Base-by-base conservation (phyloP, 1,140 invertebrate genomes). In the Drosophila punjabiensis region DNA sequence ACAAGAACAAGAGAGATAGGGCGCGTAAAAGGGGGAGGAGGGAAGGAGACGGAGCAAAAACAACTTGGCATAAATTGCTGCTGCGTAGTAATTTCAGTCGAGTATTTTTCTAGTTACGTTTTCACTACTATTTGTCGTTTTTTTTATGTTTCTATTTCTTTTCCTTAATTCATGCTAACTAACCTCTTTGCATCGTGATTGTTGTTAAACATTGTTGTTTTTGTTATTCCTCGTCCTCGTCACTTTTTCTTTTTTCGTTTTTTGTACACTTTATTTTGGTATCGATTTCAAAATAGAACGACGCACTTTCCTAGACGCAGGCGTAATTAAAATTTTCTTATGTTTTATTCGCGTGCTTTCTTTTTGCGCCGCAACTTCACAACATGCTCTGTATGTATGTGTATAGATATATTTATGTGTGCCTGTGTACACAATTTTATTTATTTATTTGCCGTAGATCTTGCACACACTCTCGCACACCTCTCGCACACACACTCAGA, bases 271-370 rank as follows among this genome's bases (percentile, higher is more conserved):
- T 84, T 88, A 88, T 89, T 90, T 90, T 86, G 76, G 79, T 90
- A 90, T 90, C 82, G 86, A 91, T 90, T 90, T 91, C 79, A 91
- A 91, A 86, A 89, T 82, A 84, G 56, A 89, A 90, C 87, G 79
- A 90, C 86, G 87, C 86, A 91, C 87, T 90, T 90, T 88, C 71
- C 67, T 68, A 81, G 71, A 74, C 82, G 71, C 73, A 79, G 71
- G 69, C 69, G 63, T 87, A 88, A 88, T 87, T 82, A 62, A 59
- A 53, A 73, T 71, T 77, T 75, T 79, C 62, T 65, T 71, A 61
- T 68, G 66, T 79, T 90, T 82, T 81, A 73, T 90, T 89, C 63
- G 69, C 66, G 55, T 78, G 83, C 76, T 89, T 89, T 82, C 82
- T 59, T 90, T 90, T 86, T 90, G 73, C 87, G 87, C 78, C 81